Base-by-base conservation (phyloP, 1,140 invertebrate genomes). In the Drosophila pectinifera region DNA sequence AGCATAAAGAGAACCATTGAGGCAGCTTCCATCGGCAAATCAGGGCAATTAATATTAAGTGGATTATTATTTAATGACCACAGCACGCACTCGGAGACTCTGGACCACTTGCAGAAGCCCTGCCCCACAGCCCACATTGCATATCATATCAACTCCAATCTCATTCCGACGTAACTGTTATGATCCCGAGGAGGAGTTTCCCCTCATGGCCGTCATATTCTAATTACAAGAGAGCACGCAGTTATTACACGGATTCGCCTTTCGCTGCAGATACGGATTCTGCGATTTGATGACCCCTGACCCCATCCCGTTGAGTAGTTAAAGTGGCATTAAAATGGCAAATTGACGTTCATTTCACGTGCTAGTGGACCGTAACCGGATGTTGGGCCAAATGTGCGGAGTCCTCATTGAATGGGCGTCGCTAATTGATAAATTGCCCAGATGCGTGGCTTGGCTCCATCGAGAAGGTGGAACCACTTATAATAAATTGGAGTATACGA, bases 41-140 rank as follows among this genome's bases (percentile, higher is more conserved):
- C 86, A 86, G 72, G 74, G 78, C 82, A 90, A 90, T 90, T 90
- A 90, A 90, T 90, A 90, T 91, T 86, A 90, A 90, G 85, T 90
- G 85, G 85, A 90, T 90, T 90, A 86, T 77, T 81, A 90, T 90
- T 90, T 90, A 90, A 90, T 90, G 85, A 86, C 86, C 85, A 74
- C 34, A 64, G 75, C 83, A 88, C 83, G 79, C 83, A 82, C 75
- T 57, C 55, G 45, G 20, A 73, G 67, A 77, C 53, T 54, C 42
- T 51, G 53, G 57, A 51, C 39, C 46, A n/a, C 16, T 24, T 20
- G 16, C 4, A 18, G 28, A 24, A 24, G 20, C 22, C 36, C 53
- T 54, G 41, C 31, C 43, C 14, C 6, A n/a, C 20, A 26, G 42
- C 65, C 49, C 24, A 55, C 13, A 56, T 38, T 18, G 51, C 49